Percentiles rank a stretch among this genome's conserved stretches.
These are phyloP conservation scores for Archaeoteleia sp. DNA, from an alignment of 2,888 invertebrate species.

Conservation along the genomic window DNA sequence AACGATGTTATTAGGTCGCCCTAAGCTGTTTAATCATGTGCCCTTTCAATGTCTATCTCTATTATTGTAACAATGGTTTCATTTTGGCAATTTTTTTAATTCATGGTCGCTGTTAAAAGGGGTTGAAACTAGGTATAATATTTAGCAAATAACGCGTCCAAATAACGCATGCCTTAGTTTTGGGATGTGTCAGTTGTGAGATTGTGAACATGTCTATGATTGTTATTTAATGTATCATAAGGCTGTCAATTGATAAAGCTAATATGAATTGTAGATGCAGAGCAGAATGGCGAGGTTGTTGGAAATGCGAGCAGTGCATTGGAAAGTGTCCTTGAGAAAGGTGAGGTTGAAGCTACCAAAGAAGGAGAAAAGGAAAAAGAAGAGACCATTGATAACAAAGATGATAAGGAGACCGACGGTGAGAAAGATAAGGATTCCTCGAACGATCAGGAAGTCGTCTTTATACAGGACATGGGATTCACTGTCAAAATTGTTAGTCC, in stretches of 20 bases:
- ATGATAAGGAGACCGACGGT: slow-evolving; percentile 60
- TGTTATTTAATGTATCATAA: no score
- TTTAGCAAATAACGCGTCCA: no score
- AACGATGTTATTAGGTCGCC: no score
- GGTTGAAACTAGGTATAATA: no score
- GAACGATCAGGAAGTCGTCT: slow-evolving; percentile 86
- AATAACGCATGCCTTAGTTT: no score
- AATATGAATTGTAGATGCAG: slow-evolving; percentile 57
- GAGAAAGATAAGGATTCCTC: slow-evolving; percentile 76
- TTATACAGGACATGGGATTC: slow-evolving; percentile 93
- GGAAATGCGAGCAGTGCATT: slow-evolving; percentile 60
- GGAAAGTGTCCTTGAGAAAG: slow-evolving; percentile 73
- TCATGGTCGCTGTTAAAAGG: no score
- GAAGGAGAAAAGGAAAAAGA: slow-evolving; percentile 71
- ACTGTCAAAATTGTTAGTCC: slow-evolving; percentile 96
- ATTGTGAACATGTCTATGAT: no score
- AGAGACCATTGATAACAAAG: slow-evolving; percentile 52
- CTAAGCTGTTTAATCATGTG: no score
- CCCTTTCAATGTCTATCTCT: no score
- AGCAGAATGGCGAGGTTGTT: slow-evolving; percentile 60
- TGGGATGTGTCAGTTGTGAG: no score
- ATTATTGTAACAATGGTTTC: no score
- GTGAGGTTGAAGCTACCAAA: slow-evolving; percentile 74
- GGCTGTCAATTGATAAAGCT: background rate
- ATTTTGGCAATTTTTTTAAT: no score